Conservation (phyloP, 1,140 invertebrate genomes). For the Temnothorax longispinosus region DNA sequence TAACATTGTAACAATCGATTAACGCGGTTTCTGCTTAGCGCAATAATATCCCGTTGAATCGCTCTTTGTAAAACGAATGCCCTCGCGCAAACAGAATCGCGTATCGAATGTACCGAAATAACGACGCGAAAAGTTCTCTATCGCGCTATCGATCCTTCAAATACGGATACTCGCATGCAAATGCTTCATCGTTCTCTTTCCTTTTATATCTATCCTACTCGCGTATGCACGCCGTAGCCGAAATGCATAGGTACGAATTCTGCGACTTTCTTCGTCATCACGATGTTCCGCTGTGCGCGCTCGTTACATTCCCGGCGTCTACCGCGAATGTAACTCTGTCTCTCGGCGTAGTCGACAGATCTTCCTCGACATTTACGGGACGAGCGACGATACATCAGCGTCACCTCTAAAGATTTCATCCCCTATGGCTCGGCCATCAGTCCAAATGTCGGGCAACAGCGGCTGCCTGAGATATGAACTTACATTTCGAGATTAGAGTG, state of each 20-base stretch:
- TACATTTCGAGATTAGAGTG: conserved; percentile 49
- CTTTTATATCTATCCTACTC: not conserved
- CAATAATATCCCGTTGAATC: conserved; percentile 40
- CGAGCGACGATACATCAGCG: conserved; percentile 48
- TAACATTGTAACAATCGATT: conserved; percentile 59
- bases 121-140: not conserved
- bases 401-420: conserved; percentile 53
- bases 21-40: conserved; percentile 35
- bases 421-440: conserved; percentile 36
- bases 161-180: conserved; percentile 28
- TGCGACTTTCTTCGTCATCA: not conserved
- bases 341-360: conserved; percentile 48
- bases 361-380: conserved; percentile 52
- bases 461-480: conserved; percentile 53
- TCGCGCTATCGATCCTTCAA: not conserved
- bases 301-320: conserved; percentile 34
- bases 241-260: conserved; percentile 1
- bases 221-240: not conserved
- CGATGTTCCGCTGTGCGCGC: not conserved
- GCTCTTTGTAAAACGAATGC: conserved; percentile 47
- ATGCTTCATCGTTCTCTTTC: not conserved
- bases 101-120: not conserved
- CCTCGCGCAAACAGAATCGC: not conserved
- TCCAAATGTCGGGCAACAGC: conserved; percentile 34
- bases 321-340: conserved; percentile 13